A percentile compares a stretch with the other conserved stretches of the same genome.
Conservation (phyloP, 2,113 vertebrate genomes). For the Albula glossodonta region DNA sequence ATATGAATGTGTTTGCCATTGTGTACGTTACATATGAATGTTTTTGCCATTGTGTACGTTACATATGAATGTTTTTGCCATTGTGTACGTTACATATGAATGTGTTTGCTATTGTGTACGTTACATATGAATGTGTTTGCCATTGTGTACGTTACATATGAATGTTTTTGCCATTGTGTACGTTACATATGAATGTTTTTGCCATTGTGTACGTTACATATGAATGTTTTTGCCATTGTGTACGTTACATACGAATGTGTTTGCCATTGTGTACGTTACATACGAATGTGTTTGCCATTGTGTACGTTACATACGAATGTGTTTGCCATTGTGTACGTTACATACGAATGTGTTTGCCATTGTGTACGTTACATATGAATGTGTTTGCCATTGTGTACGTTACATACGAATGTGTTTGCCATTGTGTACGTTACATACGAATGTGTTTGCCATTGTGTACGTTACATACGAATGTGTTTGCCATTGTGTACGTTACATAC, state of each 20-base stretch:
- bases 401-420: constrained; percentile 58
- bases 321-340: too few species aligned
- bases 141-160: too few species aligned
- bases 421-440: too few species aligned
- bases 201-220: too few species aligned
- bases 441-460: constrained; percentile 59
- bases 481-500: too few species aligned
- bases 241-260: constrained; percentile 63
- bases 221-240: constrained; percentile 55
- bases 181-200: constrained; percentile 62
- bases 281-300: constrained; percentile 57
- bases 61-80: constrained; percentile 58
- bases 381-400: too few species aligned
- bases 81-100: too few species aligned
- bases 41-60: too few species aligned
- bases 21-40: constrained; percentile 65
- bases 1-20: constrained; percentile 57
- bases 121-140: constrained; percentile 59
- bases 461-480: constrained; percentile 60
- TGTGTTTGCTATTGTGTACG: too few species aligned
- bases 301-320: constrained; percentile 67
- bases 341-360: constrained; percentile 58
- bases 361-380: too few species aligned
- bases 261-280: too few species aligned
- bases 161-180: constrained; percentile 57